phyloP scores from a whole-genome alignment of 2,888 invertebrate genomes.

The Congeria kusceri region DNA sequence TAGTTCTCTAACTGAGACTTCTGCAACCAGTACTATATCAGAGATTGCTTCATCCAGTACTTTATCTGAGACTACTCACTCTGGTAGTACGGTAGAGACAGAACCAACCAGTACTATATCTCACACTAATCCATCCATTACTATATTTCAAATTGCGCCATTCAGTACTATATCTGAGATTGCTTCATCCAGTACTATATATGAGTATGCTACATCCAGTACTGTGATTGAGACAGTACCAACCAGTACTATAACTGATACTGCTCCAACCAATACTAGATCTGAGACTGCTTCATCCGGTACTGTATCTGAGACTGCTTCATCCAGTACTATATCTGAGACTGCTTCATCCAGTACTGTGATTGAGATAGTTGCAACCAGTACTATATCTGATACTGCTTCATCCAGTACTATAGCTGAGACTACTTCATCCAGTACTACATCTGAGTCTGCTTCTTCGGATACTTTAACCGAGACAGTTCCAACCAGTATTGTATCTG shows the following conservation, averaged over 20 bases:
- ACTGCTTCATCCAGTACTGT: not conserved
- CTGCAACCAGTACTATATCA: not conserved
- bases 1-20: not conserved
- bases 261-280: too few species aligned
- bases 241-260: not conserved
- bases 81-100: not conserved
- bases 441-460: too few species aligned
- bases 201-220: not conserved
- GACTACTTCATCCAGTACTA: too few species aligned
- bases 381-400: too few species aligned
- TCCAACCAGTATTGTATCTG: not conserved
- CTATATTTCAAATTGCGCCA: not conserved
- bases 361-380: not conserved
- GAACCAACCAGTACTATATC: not conserved
- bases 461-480: too few species aligned
- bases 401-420: too few species aligned
- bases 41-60: not conserved
- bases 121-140: not conserved
- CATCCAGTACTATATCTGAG: too few species aligned
- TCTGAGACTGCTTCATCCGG: too few species aligned
- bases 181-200: not conserved
- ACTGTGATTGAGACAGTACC: not conserved
- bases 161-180: not conserved
- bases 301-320: too few species aligned
- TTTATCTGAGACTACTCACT: not conserved